Percentiles rank a stretch among this genome's conserved stretches.
phyloP scores from a whole-genome alignment of 92 coral and sea anemone species.

The Montipora capitata region DNA sequence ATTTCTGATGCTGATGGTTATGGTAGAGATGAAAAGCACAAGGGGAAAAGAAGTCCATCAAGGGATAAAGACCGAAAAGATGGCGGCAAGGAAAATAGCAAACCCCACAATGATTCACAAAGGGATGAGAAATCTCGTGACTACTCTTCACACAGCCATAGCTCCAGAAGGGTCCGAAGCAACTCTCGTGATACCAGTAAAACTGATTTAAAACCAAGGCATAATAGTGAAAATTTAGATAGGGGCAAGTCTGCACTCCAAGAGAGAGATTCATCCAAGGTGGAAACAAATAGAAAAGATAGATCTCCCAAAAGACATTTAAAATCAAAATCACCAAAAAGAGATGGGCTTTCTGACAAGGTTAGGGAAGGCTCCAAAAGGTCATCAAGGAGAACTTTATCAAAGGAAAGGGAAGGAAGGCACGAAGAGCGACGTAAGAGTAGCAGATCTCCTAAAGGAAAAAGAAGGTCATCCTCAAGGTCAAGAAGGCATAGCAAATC shows the following conservation, averaged over 20 bases:
- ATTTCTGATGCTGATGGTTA: background rate
- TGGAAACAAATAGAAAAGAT: constrained; percentile 48
- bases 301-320: constrained; percentile 48
- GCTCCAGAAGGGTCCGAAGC: constrained; percentile 30
- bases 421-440: background rate
- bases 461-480: constrained; percentile 43
- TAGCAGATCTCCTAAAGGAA: constrained; percentile 47
- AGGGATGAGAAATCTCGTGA: constrained; percentile 33
- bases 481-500: constrained; percentile 48
- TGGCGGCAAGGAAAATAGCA: constrained; percentile 28
- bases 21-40: constrained; percentile 9
- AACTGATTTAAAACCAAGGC: constrained; percentile 33
- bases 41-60: constrained; percentile 33
- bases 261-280: constrained; percentile 55
- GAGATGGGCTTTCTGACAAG: constrained; percentile 30
- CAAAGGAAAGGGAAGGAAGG: constrained; percentile 35
- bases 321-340: constrained; percentile 74
- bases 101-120: constrained; percentile 20
- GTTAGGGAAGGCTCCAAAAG: constrained; percentile 39
- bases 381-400: constrained; percentile 43
- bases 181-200: constrained; percentile 52
- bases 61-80: constrained; percentile 56
- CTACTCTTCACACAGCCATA: constrained; percentile 27
- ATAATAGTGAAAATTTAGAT: constrained; percentile 13
- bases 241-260: constrained; percentile 31